phyloP scores from a whole-genome alignment of 2,113 vertebrate species.

The Dasyprocta punctata region DNA sequence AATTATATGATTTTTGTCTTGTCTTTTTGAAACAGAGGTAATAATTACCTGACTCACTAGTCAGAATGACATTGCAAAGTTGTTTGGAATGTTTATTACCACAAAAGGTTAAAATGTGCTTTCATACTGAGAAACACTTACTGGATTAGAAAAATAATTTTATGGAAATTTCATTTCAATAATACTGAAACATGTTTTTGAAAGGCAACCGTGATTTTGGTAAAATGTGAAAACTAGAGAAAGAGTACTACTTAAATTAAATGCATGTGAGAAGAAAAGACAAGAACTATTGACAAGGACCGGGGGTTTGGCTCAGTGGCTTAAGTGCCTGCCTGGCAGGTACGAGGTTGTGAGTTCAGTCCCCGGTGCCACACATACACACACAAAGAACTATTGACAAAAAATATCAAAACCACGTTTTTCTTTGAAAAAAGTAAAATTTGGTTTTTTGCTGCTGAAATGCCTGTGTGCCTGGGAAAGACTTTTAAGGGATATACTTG shows the following conservation, averaged over 20 bases:
- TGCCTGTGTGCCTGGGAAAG: background rate
- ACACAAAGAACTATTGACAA: background rate
- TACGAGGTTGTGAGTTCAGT: too few species aligned
- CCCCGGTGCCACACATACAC: too few species aligned
- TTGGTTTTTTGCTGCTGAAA: conserved; percentile 47
- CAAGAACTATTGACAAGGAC: background rate
- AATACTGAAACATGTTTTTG: conserved; percentile 24
- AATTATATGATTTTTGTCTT: background rate
- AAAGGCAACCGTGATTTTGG: background rate
- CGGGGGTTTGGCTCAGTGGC: too few species aligned
- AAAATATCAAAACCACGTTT: background rate
- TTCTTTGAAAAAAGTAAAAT: conserved; percentile 41
- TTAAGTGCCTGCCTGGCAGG: too few species aligned
- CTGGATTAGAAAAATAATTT: background rate
- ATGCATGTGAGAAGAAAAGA: conserved; percentile 4
- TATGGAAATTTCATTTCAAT: conserved; percentile 36
- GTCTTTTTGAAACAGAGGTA: conserved; percentile 34
- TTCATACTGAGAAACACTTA: background rate
- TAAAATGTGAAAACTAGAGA: conserved; percentile 36
- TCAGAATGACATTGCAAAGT: conserved; percentile 38
- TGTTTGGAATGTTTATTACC: conserved; percentile 15
- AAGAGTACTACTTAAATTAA: conserved; percentile 29
- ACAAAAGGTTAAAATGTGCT: conserved; percentile 31
- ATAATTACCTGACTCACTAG: conserved; percentile 5
- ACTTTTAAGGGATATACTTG: background rate